Conservation (phyloP, 2,113 vertebrate genomes). For the Phalacrocorax brasilianus region DNA sequence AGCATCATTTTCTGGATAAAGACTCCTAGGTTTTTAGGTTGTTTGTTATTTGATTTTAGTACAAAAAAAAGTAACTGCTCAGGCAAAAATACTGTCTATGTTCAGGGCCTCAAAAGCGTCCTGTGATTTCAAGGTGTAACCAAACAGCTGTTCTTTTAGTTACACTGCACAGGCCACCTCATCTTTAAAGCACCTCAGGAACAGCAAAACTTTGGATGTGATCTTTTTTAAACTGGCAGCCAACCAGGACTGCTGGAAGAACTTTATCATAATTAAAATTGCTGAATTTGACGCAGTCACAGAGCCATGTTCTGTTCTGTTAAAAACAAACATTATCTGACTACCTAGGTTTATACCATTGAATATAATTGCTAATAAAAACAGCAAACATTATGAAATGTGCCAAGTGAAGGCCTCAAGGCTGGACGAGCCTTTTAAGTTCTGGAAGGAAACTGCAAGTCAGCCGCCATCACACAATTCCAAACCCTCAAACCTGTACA, state of each 20-base stretch:
- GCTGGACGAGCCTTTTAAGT: neutral
- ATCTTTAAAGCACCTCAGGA: neutral
- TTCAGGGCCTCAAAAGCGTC: neutral
- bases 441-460: neutral
- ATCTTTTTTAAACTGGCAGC: neutral
- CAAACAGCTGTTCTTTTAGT: neutral
- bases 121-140: neutral
- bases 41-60: neutral
- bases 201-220: neutral
- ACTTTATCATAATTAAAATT: neutral
- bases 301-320: neutral
- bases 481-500: neutral
- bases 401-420: neutral
- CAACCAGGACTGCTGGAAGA: neutral
- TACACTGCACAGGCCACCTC: neutral
- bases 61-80: neutral
- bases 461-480: neutral
- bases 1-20: neutral
- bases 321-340: neutral
- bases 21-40: neutral
- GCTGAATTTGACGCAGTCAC: neutral
- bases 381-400: neutral
- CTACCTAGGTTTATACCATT: neutral
- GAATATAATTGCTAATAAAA: neutral
- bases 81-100: neutral